phyloP scores from a whole-genome alignment of 35 echinoderm and acorn worm species.

The Stichopus chloronotus region DNA sequence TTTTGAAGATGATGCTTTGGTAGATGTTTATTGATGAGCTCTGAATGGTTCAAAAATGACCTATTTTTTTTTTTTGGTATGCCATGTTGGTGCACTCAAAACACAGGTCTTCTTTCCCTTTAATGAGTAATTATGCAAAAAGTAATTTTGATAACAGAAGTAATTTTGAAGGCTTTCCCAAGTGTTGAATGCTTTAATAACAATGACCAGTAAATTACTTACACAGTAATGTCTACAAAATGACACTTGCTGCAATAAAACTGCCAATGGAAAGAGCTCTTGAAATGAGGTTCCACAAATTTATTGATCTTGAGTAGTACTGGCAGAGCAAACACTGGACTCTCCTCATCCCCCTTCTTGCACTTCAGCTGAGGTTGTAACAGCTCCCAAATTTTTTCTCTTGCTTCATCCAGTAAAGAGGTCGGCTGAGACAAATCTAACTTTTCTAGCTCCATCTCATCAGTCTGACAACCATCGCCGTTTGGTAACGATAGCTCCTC shows the following conservation, averaged over 20 bases:
- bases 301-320: conserved; percentile 58
- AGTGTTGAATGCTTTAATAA: neutral
- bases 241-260: conserved; percentile 77
- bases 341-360: conserved; percentile 65
- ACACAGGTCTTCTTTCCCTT: too few relatives aligned
- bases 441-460: neutral
- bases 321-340: conserved; percentile 80
- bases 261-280: conserved; percentile 64
- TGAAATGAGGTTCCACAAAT: conserved; percentile 75
- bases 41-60: too few relatives aligned
- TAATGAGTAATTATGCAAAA: too few relatives aligned
- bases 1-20: too few relatives aligned
- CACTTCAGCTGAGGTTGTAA: conserved; percentile 71
- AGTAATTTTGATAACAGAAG: too few relatives aligned
- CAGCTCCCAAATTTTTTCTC: conserved; percentile 58
- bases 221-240: conserved; percentile 64
- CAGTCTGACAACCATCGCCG: neutral
- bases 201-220: conserved; percentile 41
- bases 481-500: neutral
- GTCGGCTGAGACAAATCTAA: conserved; percentile 27
- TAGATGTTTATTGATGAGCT: too few relatives aligned
- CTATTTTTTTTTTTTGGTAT: too few relatives aligned
- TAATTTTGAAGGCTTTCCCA: neutral
- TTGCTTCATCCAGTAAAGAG: conserved; percentile 11
- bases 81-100: too few relatives aligned